Evolutionary conservation across 2,888 invertebrate genomes (phyloP).

Genomic region (Chalcosyrphus nemorum): DNA sequence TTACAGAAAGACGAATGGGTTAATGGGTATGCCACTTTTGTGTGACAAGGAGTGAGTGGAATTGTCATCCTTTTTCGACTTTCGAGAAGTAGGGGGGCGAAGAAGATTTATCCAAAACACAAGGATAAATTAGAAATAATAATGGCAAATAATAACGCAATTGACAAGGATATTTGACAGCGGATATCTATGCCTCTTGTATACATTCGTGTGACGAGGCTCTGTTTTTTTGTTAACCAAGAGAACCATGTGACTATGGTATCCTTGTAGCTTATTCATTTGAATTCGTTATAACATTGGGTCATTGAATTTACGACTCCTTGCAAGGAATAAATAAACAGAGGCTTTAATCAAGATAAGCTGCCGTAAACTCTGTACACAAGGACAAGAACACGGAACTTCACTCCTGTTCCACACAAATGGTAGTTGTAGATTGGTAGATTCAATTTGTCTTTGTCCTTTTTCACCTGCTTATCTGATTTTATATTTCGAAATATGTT

Average conservation of each 20-base stretch:
- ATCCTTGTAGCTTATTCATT: neutral
- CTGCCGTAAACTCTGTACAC: neutral
- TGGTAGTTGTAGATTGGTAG: neutral
- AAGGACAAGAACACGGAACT: constrained; percentile 6
- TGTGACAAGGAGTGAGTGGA: constrained; percentile 45
- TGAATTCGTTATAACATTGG: neutral
- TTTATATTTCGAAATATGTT: neutral
- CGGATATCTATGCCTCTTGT: too few species aligned
- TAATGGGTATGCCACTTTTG: constrained; percentile 60
- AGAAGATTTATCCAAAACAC: too few species aligned
- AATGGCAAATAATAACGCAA: constrained; percentile 67
- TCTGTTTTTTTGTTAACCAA: constrained; percentile 23
- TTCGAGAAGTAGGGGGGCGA: constrained; percentile 1
- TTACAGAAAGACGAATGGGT: constrained; percentile 66
- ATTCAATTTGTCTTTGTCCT: constrained; percentile 19
- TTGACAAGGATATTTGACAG: constrained; percentile 67
- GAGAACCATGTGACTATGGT: constrained; percentile 21
- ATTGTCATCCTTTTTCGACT: constrained; percentile 12
- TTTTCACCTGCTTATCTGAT: constrained; percentile 26
- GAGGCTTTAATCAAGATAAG: constrained; percentile 15
- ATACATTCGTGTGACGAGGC: constrained; percentile 41
- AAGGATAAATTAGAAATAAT: constrained; percentile 63
- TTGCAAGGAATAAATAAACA: constrained; percentile 10
- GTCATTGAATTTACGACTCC: constrained; percentile 18
- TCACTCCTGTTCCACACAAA: neutral